Evolutionary conservation across 2,888 invertebrate genomes (phyloP).

Genomic region (Pseudococcus jackbeardsleyi): DNA sequence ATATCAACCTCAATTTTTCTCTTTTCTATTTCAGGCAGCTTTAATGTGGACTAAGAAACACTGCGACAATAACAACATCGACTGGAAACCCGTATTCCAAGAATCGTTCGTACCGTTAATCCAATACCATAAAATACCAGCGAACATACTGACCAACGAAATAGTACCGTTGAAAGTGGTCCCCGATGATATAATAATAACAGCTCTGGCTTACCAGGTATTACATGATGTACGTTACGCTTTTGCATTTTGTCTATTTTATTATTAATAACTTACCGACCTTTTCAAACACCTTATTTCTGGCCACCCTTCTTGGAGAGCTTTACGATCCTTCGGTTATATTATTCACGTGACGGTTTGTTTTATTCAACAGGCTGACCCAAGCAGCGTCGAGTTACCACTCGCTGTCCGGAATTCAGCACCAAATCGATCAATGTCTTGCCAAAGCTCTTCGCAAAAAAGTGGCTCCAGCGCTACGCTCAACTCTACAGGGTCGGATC

Average conservation of each 20-base stretch:
- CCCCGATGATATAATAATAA: conserved; percentile 92
- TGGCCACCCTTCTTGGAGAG: conserved; percentile 31
- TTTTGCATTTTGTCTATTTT: conserved; percentile 26
- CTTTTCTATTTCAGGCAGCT: conserved; percentile 77
- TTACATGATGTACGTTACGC: conserved; percentile 60
- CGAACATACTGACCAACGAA: conserved; percentile 92
- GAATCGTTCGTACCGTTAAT: conserved; percentile 85
- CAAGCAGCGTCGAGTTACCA: conserved; percentile 91
- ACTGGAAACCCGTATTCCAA: conserved; percentile 79
- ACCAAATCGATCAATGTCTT: conserved; percentile 90
- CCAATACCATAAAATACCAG: conserved; percentile 95
- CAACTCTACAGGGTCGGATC: conserved; percentile 83
- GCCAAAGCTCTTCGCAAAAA: conserved; percentile 88
- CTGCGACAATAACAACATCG: conserved; percentile 86
- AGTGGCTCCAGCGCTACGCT: conserved; percentile 92
- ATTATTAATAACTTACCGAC: conserved; percentile 13
- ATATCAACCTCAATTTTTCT: background rate
- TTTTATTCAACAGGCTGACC: conserved; percentile 84
- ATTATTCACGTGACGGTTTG: conserved; percentile 70
- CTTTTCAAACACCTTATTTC: conserved; percentile 32
- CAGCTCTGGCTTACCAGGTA: conserved; percentile 95
- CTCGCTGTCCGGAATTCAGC: conserved; percentile 81
- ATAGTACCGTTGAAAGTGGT: conserved; percentile 90
- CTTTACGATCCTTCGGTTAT: background rate
- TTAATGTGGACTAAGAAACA: conserved; percentile 96